phyloP scores from a whole-genome alignment of 2,888 invertebrate species.

The Diabrotica balteata region DNA sequence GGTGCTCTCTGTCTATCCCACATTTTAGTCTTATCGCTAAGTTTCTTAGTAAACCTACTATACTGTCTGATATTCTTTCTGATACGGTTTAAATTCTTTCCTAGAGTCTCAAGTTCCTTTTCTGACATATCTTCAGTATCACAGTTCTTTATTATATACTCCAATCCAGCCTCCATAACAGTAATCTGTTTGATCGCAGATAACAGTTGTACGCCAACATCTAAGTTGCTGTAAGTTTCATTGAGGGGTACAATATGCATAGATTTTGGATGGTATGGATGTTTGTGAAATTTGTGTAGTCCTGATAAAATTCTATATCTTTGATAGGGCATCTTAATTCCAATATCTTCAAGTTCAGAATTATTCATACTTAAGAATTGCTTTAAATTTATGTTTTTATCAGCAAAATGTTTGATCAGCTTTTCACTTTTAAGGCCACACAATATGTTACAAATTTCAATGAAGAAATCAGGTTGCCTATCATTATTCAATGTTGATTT shows the following conservation, averaged over 20 bases:
- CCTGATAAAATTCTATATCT: conserved; percentile 65
- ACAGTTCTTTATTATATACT: conserved; percentile 63
- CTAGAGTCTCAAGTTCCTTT: conserved; percentile 32
- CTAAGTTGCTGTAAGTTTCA: conserved; percentile 62
- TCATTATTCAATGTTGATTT: conserved; percentile 28
- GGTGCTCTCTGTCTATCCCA: conserved; percentile 62
- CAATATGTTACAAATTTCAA: conserved; percentile 66
- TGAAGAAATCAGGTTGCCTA: conserved; percentile 61
- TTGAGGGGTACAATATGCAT: conserved; percentile 52
- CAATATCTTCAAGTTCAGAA: conserved; percentile 65
- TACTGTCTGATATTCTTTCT: conserved; percentile 30
- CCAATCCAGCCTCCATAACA: conserved; percentile 66
- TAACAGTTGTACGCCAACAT: conserved; percentile 64
- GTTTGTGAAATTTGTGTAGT: conserved; percentile 66
- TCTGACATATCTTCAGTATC: conserved; percentile 40
- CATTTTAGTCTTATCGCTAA: conserved; percentile 51
- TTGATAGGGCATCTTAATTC: conserved; percentile 68
- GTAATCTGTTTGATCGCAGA: conserved; percentile 67
- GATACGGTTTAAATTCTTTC: conserved; percentile 30
- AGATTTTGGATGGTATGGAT: conserved; percentile 64
- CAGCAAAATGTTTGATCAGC: conserved; percentile 61
- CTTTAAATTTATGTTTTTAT: conserved; percentile 63
- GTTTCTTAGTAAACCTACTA: conserved; percentile 21
- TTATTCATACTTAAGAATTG: conserved; percentile 67
- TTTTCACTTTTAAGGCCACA: conserved; percentile 68